These are phyloP conservation scores for Opisthograptis luteolata DNA, from an alignment of 2,888 invertebrate genomes.

Conservation along the genomic window DNA sequence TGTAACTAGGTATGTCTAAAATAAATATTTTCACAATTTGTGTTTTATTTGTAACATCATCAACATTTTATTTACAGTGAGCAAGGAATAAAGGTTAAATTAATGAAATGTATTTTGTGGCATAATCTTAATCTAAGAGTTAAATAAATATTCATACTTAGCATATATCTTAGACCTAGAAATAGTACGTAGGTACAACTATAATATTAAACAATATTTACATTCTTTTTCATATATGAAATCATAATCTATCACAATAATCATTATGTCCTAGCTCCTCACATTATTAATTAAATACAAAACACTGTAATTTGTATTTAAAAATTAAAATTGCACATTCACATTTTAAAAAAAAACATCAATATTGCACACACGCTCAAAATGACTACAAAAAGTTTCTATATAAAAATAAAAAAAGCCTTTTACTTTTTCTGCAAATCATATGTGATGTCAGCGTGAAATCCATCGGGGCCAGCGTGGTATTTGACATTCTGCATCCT, in stretches of 20 bases:
- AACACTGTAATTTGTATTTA: not conserved
- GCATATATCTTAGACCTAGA: not conserved
- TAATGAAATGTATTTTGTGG: not conserved
- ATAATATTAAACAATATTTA: constrained; percentile 29
- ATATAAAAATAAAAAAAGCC: not conserved
- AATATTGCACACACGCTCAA: constrained; percentile 25
- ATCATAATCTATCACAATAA: constrained; percentile 16
- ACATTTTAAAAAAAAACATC: constrained; percentile 2
- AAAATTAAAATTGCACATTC: constrained; percentile 7
- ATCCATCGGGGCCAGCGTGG: constrained; percentile 90
- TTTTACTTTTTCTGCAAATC: constrained; percentile 51
- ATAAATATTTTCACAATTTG: constrained; percentile 31
- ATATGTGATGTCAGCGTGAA: constrained; percentile 91
- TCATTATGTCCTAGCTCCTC: not conserved
- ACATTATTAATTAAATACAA: not conserved
- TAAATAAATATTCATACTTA: constrained; percentile 1
- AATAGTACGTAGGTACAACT: too few relatives aligned
- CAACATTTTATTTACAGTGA: constrained; percentile 21
- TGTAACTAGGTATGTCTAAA: constrained; percentile 9
- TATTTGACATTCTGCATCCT: constrained; percentile 91
- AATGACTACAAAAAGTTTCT: not conserved
- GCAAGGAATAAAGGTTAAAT: not conserved
- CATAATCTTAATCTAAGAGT: too few relatives aligned
- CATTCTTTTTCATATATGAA: constrained; percentile 7
- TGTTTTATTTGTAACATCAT: constrained; percentile 27